Base-by-base conservation (phyloP, 2,888 invertebrate species). In the Marronus borbonicus region DNA sequence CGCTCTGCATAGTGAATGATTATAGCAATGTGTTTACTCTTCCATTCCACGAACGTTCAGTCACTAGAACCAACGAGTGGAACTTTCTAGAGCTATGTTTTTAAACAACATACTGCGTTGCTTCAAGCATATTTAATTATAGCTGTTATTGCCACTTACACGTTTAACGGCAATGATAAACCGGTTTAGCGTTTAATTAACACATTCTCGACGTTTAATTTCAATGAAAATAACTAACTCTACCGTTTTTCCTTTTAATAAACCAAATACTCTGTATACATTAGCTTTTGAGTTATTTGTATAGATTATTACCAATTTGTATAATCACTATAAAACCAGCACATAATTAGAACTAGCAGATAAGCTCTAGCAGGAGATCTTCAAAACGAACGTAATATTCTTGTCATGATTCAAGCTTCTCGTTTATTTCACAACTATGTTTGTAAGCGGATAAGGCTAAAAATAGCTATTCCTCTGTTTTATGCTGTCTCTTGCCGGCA, bases 401-500 rank as follows among this genome's bases (percentile, higher is more conserved):
- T 49, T 10, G 12, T 68, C 31, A 14, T 68, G 68, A 68, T 68
- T 68, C 50, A 50, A 68, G 50, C 28, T 68, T 68, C 49, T 49
- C 50, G 12, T 68, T 24, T 50, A 50, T 68, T 20, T 50, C 68
- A 8, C 68, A 50, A 28, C 17, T 50, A 24, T 28, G 50, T 12
- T 68, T 20, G 50, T 50, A 50, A 68, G 50, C 68, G 52, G 68
- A 68, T 68, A 68, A 68, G 68, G 68, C 68, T 68, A 68, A 68
- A 68, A 68, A 68, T 68, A 68, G 68, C 50, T 49, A 24, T 12
- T 24, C n/a, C 49, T 24, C 50, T 24, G 24, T 50, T 20, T 28
- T 4, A 49, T 50, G 17, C 49, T 12, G 12, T 50, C 49, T 24
- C 28, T 50, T 24, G 17, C 50, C 36, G 20, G 20, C 31, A 39